Evolutionary conservation across 1,140 invertebrate genomes (phyloP).

Genomic region (Tetraneura akinire): DNA sequence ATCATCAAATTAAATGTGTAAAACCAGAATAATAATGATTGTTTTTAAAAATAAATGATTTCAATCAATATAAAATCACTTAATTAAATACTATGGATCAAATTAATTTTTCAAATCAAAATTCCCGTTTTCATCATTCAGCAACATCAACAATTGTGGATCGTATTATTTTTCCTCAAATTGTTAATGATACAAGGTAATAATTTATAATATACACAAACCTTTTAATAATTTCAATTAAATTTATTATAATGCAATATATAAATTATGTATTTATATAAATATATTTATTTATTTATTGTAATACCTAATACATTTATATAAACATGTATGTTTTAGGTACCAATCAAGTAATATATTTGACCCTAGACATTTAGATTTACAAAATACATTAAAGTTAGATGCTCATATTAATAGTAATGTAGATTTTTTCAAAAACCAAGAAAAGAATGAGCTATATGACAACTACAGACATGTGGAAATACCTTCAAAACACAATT

Average conservation of each 20-base stretch:
- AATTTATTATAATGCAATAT: neutral
- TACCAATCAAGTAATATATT: conserved; percentile 38
- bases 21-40: neutral
- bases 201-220: too few species aligned
- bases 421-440: conserved; percentile 24
- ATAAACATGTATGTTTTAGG: too few species aligned
- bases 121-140: neutral
- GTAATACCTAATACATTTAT: too few species aligned
- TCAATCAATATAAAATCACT: conserved; percentile 15
- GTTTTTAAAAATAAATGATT: neutral
- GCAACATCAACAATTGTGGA: conserved; percentile 22
- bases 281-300: too few species aligned
- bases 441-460: conserved; percentile 33
- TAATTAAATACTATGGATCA: conserved; percentile 4
- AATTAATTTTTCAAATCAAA: conserved; percentile 27
- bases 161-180: conserved; percentile 20
- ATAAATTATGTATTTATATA: neutral
- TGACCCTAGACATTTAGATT: conserved; percentile 29
- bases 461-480: conserved; percentile 17
- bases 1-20: too few species aligned
- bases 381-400: conserved; percentile 32
- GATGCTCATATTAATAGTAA: conserved; percentile 24
- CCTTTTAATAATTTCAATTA: too few species aligned
- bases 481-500: conserved; percentile 30
- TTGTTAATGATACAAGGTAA: conserved; percentile 40